Evolutionary conservation across 2,113 vertebrate species (phyloP).

Genomic region (Scomber scombrus): DNA sequence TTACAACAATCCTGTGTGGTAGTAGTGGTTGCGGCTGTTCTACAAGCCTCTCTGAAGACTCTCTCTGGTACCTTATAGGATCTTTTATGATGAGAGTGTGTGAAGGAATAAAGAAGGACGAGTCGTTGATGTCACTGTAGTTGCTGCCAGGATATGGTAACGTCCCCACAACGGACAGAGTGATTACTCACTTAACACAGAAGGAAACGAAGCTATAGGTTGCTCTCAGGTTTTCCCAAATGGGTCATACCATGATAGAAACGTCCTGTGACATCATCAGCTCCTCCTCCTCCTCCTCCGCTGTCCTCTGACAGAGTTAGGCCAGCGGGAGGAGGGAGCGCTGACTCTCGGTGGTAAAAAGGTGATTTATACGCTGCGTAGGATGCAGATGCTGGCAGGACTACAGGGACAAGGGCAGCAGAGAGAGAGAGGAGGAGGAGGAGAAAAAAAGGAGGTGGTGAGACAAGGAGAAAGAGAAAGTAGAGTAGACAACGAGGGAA

Average conservation of each 20-base stretch:
- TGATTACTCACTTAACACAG: conserved; percentile 8
- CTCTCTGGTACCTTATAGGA: not conserved
- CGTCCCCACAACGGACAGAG: not conserved
- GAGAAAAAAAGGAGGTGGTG: no score
- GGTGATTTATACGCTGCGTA: conserved; percentile 74
- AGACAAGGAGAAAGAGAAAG: not conserved
- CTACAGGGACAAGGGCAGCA: conserved; percentile 32
- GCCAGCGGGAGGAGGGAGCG: conserved; percentile 37
- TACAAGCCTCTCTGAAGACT: not conserved
- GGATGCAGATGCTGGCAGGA: conserved; percentile 54
- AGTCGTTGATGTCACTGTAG: not conserved
- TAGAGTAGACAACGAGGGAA: not conserved
- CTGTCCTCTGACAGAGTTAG: conserved; percentile 31
- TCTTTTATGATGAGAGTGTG: not conserved
- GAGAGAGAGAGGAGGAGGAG: not conserved
- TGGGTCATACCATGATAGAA: conserved; percentile 35
- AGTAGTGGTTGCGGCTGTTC: not conserved
- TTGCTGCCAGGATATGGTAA: not conserved
- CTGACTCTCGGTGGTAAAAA: conserved; percentile 49
- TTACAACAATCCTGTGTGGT: no score
- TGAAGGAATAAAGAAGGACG: not conserved
- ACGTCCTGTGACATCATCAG: not conserved
- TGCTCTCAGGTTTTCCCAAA: conserved; percentile 48
- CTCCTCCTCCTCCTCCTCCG: conserved; percentile 16
- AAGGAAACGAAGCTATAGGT: not conserved